A percentile compares a stretch with the other conserved stretches of the same genome.
Conservation (phyloP, 2,888 invertebrate species). For the Drosophila hawaiiensis region DNA sequence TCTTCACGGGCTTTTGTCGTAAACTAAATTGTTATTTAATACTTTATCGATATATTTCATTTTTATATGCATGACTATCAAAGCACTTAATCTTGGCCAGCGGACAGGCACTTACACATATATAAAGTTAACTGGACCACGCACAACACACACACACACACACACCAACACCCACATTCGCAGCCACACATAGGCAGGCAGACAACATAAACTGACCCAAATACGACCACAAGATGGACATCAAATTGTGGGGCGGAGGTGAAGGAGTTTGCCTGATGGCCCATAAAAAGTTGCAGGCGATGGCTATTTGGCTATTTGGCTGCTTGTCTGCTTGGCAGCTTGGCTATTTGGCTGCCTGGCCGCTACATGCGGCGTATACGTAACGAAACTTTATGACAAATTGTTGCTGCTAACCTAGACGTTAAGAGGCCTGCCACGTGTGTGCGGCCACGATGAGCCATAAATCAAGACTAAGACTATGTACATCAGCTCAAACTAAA, state of each 20-base stretch:
- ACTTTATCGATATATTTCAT: slow-evolving; percentile 80
- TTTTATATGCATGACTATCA: slow-evolving; percentile 79
- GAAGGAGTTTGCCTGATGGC: slow-evolving; percentile 49
- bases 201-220: slow-evolving; percentile 71
- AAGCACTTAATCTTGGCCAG: slow-evolving; percentile 74
- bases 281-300: slow-evolving; percentile 70
- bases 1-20: slow-evolving; percentile 55
- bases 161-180: neutral
- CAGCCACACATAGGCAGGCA: slow-evolving; percentile 7
- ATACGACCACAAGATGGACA: slow-evolving; percentile 75
- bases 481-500: slow-evolving; percentile 23
- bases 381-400: slow-evolving; percentile 80
- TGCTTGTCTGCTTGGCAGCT: slow-evolving; percentile 23
- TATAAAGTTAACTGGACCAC: slow-evolving; percentile 67
- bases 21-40: slow-evolving; percentile 80
- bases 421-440: slow-evolving; percentile 73
- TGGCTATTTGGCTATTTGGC: slow-evolving; percentile 68
- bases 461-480: slow-evolving; percentile 66
- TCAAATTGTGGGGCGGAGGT: slow-evolving; percentile 44
- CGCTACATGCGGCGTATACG: slow-evolving; percentile 58
- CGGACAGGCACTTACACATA: slow-evolving; percentile 65
- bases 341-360: slow-evolving; percentile 63
- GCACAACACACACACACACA: slow-evolving; percentile 18
- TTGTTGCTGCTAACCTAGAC: slow-evolving; percentile 76
- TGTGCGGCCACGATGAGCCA: slow-evolving; percentile 63